Base-by-base conservation (phyloP, 2,888 invertebrate genomes). In the Noctua comes region DNA sequence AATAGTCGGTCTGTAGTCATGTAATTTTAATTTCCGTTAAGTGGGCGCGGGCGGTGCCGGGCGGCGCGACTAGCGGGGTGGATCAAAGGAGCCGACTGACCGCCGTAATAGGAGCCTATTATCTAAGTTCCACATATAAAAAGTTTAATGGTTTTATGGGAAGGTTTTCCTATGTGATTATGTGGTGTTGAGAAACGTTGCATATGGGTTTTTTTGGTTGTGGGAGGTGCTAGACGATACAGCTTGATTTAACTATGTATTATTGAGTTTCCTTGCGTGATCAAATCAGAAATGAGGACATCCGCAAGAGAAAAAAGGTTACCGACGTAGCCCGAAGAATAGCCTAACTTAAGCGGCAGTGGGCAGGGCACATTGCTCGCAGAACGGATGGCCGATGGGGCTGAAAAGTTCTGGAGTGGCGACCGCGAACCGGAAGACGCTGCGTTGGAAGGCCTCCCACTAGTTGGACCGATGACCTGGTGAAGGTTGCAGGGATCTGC, bases 11-110 rank as follows among this genome's bases (percentile, higher is more conserved):
- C 16, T 73, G 78, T 82, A 85, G 77, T 88, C 91, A 91, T 93
- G 93, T 93, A 92, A 92, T 94, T 94, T 93, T 93, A 93, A 94
- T 94, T 93, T 93, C 90, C 90, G 90, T 90, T 93, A 93, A 94
- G 93, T 93, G 90, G 90, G 79, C 83, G 87, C 88, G 86, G 87
- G 88, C 81, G 79, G 85, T 77, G 79, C 74, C 81, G 73, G 64
- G 75, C 77, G 80, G 74, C 80, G 70, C 65, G 81, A 72, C 85
- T 77, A 82, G 88, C 65, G 86, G 84, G 90, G 89, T 80, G 88
- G 91, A 94, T 94, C 94, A 95, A 94, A 94, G 93, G 91, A 90
- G 86, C 92, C 93, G 89, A 85, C 91, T 88, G 88, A 86, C 91
- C 91, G 91, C 80, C 85, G 83, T 87, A 86, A 83, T 82, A 80